Percentiles rank a stretch among this genome's conserved stretches.
These are phyloP conservation scores for Periophthalmus magnuspinnatus DNA, from an alignment of 2,797 vertebrate genomes.

Conservation along the genomic window DNA sequence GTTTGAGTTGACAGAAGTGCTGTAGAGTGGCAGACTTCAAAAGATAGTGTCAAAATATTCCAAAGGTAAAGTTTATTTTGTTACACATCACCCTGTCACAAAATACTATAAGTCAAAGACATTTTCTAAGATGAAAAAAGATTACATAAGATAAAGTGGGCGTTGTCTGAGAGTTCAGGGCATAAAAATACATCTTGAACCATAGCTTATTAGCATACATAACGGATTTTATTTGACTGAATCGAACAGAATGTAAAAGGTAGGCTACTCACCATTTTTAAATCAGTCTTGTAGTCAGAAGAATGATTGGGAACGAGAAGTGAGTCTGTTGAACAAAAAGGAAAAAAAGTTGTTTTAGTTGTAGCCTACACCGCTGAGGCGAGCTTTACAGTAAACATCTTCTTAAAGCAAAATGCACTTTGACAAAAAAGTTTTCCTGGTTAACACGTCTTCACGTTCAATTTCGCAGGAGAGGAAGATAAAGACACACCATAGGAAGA, in stretches of 20 bases:
- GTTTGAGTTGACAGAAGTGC: not conserved
- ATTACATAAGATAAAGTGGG: constrained; percentile 53
- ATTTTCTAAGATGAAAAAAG: not conserved
- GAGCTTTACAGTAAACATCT: not conserved
- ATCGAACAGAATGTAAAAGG: not conserved
- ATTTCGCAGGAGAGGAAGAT: not conserved
- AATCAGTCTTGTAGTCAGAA: constrained; percentile 11
- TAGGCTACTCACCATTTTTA: constrained; percentile 66
- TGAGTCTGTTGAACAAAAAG: constrained; percentile 30
- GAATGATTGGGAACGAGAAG: constrained; percentile 3
- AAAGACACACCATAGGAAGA: not conserved
- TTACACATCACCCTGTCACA: not conserved
- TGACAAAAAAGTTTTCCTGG: not conserved
- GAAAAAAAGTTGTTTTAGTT: not conserved
- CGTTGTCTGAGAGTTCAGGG: constrained; percentile 39
- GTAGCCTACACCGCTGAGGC: not conserved
- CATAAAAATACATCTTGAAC: constrained; percentile 23
- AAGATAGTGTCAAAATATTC: not conserved
- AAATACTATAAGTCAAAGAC: not conserved
- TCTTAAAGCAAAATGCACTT: not conserved
- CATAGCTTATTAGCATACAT: constrained; percentile 60
- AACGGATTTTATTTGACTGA: constrained; percentile 31
- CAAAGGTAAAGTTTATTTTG: not conserved
- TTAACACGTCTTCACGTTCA: not conserved
- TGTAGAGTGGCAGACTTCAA: too few relatives aligned